Evolutionary conservation across 2,888 invertebrate species (phyloP), one percentile per base, ranked within the genome.

Genomic region (Leucophenga montana): DNA sequence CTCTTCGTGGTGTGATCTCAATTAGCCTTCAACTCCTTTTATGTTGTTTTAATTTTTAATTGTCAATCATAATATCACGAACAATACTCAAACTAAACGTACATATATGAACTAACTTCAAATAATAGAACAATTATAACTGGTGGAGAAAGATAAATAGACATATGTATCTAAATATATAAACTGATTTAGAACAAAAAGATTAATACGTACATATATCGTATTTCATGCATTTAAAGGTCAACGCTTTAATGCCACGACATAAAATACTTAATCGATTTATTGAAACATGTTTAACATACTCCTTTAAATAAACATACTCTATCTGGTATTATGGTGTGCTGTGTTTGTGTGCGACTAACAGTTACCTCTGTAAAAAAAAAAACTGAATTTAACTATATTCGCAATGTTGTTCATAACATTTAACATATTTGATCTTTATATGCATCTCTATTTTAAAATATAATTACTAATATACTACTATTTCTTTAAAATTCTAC

Each of bases 271-370:
- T 39, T 39, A 39, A 39, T 11, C 11, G 39, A 39, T 11, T 39
- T 39, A 39, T 39, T 39, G 39, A 8, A 39, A 39, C 3, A 39
- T 39, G 4, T 27, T 27, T 27, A 3, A 39, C 39, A 8, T 39
- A 39, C 39, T 39, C 8, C 11, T 39, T 11, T 39, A 22, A 56
- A 20, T 56, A 16, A 20, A 22, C 56, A 27, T 27, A 27, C 56
- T 56, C 8, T 56, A 22, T 56, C 13, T 56, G 67, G 57, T 75
- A 73, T 73, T 74, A 75, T 76, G 78, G 76, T 78, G 75, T 78
- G 72, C 74, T 78, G 77, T 75, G 68, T 77, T 70, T 74, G 71
- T 74, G 72, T 73, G 69, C 69, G 68, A 75, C 65, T 75, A 75
- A 75, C 72, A 71, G 69, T 71, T 69, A 69, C 62, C 50, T 67